Conservation (phyloP, 2,113 vertebrate genomes). For the Gobius niger region DNA sequence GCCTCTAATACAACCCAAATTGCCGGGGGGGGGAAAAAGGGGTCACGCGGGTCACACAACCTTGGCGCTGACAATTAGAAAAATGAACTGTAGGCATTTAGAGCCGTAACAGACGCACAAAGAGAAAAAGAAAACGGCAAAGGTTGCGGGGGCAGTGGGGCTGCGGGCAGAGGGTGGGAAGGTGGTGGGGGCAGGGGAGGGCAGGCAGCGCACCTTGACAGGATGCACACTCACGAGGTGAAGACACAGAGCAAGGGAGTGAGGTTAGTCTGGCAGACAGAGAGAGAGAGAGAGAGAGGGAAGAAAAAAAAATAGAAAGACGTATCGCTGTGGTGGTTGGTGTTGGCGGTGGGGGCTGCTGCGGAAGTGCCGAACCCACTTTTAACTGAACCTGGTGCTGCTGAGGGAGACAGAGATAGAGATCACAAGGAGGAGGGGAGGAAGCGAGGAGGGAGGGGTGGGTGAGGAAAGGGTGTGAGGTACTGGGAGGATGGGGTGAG, state of each 20-base stretch:
- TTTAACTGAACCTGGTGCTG: constrained; percentile 66
- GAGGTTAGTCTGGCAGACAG: constrained; percentile 68
- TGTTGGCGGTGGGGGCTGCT: neutral
- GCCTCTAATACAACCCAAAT: constrained; percentile 12
- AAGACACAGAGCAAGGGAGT: constrained; percentile 62
- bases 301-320: constrained; percentile 26
- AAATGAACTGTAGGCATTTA: constrained; percentile 54
- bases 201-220: constrained; percentile 70
- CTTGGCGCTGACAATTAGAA: constrained; percentile 34
- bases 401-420: constrained; percentile 53
- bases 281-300: neutral
- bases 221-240: constrained; percentile 68
- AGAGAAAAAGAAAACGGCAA: constrained; percentile 47
- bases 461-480: constrained; percentile 1
- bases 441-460: constrained; percentile 59
- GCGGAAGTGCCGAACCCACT: constrained; percentile 66
- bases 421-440: constrained; percentile 54
- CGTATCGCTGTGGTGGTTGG: constrained; percentile 10
- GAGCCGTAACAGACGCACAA: constrained; percentile 53
- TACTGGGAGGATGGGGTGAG: constrained; percentile 28
- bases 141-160: constrained; percentile 56
- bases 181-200: constrained; percentile 28
- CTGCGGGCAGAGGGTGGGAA: too few relatives aligned
- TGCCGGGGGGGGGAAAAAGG: constrained; percentile 11
- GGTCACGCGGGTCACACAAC: constrained; percentile 27